Evolutionary conservation across 1,140 invertebrate species (phyloP), one percentile per base, ranked within the genome.

Genomic region (Mya arenaria): DNA sequence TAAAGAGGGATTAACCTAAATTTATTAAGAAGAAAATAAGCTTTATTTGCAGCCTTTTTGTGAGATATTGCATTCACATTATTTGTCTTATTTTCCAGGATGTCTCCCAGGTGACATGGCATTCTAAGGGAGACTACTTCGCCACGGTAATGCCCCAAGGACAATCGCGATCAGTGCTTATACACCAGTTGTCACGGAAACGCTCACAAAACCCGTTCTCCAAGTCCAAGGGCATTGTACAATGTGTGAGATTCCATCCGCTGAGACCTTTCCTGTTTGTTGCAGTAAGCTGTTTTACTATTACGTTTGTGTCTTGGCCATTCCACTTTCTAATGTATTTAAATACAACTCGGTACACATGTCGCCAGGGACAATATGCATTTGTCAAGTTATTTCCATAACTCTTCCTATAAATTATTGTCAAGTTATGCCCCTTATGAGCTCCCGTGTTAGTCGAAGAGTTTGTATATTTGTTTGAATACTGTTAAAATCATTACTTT

Each of bases 51-150:
- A n/a, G 96, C n/a, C 99, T 74, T 98, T 99, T 91, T 96, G 96
- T 91, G 97, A 98, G 23, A 90, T 96, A 19, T 99, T 99, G 93
- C 98, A 99, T 94, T 98, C 98, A 0, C 95, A 96, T 25, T 95
- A 95, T 89, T 99, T 93, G 97, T 99, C 60, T 98, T 97, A 30
- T 97, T 97, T 94, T 95, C 95, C 95, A 94, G 93, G 91, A 92
- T 80, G 89, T 94, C 17, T 87, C 88, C 32, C 94, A 96, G 93
- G 94, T 98, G 6, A 95, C 96, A 0, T 99, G 99, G 99, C 99
- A 99, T 93, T 96, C 95, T 5, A 97, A 96, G 88, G 99, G 99
- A 75, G 98, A 99, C 94, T 99, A 99, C 93, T 95, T 99, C 92
- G 96, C 97, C 19, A 96, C 95, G n/a, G 96, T 99, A 28, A 96